These are phyloP conservation scores for Selenia dentaria DNA, from an alignment of 2,888 invertebrate genomes.

Conservation along the genomic window DNA sequence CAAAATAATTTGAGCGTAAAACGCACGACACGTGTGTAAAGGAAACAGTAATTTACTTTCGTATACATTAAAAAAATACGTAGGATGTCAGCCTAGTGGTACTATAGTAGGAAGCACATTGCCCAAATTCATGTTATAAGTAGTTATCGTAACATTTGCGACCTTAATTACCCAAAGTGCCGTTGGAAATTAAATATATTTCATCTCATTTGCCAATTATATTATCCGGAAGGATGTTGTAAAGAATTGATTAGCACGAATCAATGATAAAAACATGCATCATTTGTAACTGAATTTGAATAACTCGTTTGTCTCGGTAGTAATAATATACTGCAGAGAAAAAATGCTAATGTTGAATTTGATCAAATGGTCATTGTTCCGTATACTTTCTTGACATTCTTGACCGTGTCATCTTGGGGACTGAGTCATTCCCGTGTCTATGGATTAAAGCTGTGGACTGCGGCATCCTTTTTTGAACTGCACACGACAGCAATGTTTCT, in stretches of 20 bases:
- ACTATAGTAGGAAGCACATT: slow-evolving; percentile 11
- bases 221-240: slow-evolving; percentile 54
- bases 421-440: too few species aligned
- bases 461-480: too few species aligned
- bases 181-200: slow-evolving; percentile 33
- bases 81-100: slow-evolving; percentile 2
- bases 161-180: slow-evolving; percentile 31
- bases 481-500: too few species aligned
- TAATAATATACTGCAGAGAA: background rate
- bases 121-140: slow-evolving; percentile 4
- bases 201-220: slow-evolving; percentile 36
- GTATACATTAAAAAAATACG: background rate
- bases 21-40: background rate
- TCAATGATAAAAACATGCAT: slow-evolving; percentile 39
- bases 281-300: slow-evolving; percentile 43
- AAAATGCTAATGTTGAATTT: slow-evolving; percentile 1
- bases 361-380: background rate
- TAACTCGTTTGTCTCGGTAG: slow-evolving; percentile 25
- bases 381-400: background rate
- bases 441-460: too few species aligned
- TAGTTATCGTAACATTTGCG: too few species aligned
- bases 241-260: slow-evolving; percentile 50
- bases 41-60: background rate
- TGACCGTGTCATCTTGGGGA: too few species aligned
- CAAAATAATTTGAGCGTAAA: background rate